phyloP scores from a whole-genome alignment of 1,140 invertebrate genomes.

The Chionoecetes opilio region DNA sequence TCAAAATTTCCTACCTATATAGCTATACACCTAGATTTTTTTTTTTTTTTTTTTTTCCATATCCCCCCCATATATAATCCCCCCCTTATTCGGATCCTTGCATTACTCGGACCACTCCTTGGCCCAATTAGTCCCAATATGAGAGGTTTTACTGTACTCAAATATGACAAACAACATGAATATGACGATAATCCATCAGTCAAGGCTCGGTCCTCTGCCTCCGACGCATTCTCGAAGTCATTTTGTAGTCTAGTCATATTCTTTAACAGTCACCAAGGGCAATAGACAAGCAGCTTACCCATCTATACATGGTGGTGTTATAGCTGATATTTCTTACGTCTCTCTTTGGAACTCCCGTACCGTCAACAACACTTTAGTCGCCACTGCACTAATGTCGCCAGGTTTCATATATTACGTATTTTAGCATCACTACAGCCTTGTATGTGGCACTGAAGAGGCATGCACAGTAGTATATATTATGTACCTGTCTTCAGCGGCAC shows the following conservation, averaged over 20 bases:
- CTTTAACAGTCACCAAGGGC: constrained; percentile 70
- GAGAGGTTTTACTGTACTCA: neutral
- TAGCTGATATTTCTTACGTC: constrained; percentile 33
- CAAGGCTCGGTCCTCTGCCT: neutral
- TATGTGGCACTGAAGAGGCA: neutral
- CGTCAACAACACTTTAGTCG: neutral
- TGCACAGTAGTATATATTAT: too few species aligned
- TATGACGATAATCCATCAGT: too few species aligned
- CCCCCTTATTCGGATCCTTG: too few species aligned
- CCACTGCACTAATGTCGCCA: neutral
- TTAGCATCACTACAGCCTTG: neutral
- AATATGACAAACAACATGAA: neutral
- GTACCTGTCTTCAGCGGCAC: too few species aligned
- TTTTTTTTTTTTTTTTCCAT: too few species aligned
- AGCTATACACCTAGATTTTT: too few species aligned
- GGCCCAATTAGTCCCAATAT: neutral
- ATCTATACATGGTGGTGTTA: constrained; percentile 40
- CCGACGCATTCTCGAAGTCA: constrained; percentile 61
- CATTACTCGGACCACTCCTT: too few species aligned
- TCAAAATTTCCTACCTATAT: too few species aligned
- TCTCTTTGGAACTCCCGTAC: neutral
- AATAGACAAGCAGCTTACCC: constrained; percentile 70
- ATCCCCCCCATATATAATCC: too few species aligned
- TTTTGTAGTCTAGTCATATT: constrained; percentile 73
- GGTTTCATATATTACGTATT: neutral